A percentile compares a stretch with the other conserved stretches of the same genome.
Evolutionary conservation across 2,797 vertebrate genomes (phyloP).

Genomic region (Manis javanica): DNA sequence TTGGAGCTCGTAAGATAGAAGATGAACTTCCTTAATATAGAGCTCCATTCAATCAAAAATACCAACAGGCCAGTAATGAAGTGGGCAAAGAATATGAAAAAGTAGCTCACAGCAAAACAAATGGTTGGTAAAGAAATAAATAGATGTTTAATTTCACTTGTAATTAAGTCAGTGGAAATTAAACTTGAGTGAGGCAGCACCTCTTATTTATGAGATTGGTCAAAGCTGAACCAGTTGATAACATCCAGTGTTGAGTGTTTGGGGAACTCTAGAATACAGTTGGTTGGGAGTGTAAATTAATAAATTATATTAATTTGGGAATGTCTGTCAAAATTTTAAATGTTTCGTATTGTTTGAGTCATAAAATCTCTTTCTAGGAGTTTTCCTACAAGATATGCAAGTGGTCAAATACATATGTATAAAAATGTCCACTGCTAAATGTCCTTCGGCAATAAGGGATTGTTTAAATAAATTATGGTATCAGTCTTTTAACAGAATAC

Average conservation of each 20-base stretch:
- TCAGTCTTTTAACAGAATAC: background rate
- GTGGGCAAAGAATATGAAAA: slow-evolving; percentile 35
- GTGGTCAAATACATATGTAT: background rate
- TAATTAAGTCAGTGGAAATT: background rate
- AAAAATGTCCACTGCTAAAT: background rate
- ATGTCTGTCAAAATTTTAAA: background rate
- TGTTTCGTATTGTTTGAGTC: background rate
- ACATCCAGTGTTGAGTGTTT: background rate
- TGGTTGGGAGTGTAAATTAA: background rate
- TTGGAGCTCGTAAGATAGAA: background rate
- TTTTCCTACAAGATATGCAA: background rate
- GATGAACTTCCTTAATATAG: background rate
- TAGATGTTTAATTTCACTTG: slow-evolving; percentile 22
- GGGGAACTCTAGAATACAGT: background rate
- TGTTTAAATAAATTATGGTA: slow-evolving; percentile 1
- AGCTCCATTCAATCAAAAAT: slow-evolving; percentile 5
- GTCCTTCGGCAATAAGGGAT: background rate
- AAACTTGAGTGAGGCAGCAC: background rate
- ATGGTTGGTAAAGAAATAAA: background rate
- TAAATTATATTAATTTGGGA: background rate
- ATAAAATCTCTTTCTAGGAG: background rate
- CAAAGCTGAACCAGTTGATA: slow-evolving; percentile 2
- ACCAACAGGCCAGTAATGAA: slow-evolving; percentile 1
- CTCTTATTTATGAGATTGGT: background rate
- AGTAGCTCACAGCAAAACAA: background rate